A percentile compares a stretch with the other conserved stretches of the same genome.
Conservation (phyloP, 2,113 vertebrate species). For the Pampusana beccarii region DNA sequence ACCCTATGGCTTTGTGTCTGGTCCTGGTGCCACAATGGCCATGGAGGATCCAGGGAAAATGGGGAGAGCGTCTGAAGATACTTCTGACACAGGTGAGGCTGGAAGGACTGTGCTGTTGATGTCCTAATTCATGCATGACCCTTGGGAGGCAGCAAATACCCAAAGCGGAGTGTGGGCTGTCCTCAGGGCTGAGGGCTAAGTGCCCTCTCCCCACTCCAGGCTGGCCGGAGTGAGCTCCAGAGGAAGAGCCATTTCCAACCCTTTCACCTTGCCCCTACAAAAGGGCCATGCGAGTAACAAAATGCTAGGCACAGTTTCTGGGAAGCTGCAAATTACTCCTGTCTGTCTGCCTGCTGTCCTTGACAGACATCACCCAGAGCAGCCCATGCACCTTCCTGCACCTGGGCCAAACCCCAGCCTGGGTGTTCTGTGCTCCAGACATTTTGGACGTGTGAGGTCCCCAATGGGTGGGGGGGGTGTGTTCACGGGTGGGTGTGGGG, state of each 20-base stretch:
- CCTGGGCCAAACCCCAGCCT: neutral
- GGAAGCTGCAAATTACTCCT: neutral
- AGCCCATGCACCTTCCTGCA: neutral
- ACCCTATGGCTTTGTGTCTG: neutral
- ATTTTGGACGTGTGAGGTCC: neutral
- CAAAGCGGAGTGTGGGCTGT: fast-evolving
- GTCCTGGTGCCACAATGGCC: neutral
- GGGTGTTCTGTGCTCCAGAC: neutral
- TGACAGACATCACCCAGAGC: neutral
- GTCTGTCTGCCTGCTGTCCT: neutral
- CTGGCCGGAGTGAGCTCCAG: neutral
- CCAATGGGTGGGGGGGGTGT: neutral
- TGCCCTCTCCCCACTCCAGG: neutral
- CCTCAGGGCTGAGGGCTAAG: neutral
- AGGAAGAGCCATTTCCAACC: neutral
- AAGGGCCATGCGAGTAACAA: neutral
- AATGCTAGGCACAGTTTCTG: neutral
- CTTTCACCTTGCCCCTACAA: neutral
- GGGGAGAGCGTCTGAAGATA: neutral
- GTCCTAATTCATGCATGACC: neutral
- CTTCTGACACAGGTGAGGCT: neutral
- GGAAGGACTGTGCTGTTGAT: neutral
- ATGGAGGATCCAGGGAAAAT: neutral
- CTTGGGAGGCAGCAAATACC: neutral
- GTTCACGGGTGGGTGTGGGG: neutral